phyloP scores from a whole-genome alignment of 1,140 invertebrate genomes.

The Brachystomella parvula region DNA sequence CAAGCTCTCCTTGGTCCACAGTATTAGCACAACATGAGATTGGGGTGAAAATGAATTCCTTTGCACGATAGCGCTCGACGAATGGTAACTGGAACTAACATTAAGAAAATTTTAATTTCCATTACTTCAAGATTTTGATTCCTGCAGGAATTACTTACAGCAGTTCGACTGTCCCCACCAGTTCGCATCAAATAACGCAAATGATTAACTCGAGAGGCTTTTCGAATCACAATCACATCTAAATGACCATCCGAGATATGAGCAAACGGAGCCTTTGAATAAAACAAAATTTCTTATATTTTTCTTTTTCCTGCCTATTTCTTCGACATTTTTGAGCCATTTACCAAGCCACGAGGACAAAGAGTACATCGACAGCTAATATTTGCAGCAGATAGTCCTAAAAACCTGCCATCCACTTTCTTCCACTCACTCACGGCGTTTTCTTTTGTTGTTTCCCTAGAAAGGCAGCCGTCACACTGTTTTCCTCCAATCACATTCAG shows the following conservation, averaged over 20 bases:
- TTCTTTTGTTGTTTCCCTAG: conserved; percentile 5
- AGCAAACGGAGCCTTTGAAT: conserved; percentile 67
- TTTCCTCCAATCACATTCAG: conserved; percentile 32
- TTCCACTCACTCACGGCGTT: conserved; percentile 36
- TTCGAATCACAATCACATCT: conserved; percentile 66
- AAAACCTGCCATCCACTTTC: conserved; percentile 33
- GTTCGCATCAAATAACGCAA: conserved; percentile 55
- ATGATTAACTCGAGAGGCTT: conserved; percentile 66
- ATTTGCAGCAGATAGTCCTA: conserved; percentile 34
- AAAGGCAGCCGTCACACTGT: conserved; percentile 34
- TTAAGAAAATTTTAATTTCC: conserved; percentile 23
- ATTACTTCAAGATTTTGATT: no score
- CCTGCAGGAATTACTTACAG: conserved; percentile 31
- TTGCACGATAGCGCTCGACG: conserved; percentile 65
- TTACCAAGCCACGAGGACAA: conserved; percentile 42
- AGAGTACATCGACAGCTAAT: conserved; percentile 26
- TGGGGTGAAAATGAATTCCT: conserved; percentile 65
- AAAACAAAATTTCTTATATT: conserved; percentile 61
- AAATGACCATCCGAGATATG: conserved; percentile 74
- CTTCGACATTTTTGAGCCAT: no score
- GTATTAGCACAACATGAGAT: conserved; percentile 39
- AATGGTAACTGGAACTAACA: conserved; percentile 64
- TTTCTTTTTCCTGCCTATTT: conserved; percentile 59
- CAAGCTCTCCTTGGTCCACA: conserved; percentile 40
- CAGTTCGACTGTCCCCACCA: conserved; percentile 35